Evolutionary conservation across 2,113 vertebrate genomes (phyloP).

Genomic region (Thunnus maccoyii): DNA sequence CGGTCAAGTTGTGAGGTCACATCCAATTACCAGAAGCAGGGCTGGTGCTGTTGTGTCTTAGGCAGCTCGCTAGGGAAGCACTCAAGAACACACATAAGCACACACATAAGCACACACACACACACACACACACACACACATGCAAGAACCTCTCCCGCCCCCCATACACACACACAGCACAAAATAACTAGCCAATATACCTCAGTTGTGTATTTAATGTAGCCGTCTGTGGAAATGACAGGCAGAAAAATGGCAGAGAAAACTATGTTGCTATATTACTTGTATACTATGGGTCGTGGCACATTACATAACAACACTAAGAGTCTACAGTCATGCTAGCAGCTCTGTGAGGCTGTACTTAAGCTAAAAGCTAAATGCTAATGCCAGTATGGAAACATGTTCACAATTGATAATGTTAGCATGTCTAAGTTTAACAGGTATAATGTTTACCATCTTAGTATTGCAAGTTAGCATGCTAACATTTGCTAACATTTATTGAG

Average conservation of each 20-base stretch:
- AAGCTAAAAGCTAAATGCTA: too few species aligned
- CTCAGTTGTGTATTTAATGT: slow-evolving; percentile 12
- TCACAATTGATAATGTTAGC: too few species aligned
- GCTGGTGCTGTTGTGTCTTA: slow-evolving; percentile 37
- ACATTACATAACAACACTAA: too few species aligned
- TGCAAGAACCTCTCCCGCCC: neutral
- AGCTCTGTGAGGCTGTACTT: too few species aligned
- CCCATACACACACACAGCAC: neutral
- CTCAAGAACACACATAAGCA: neutral
- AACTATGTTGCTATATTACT: neutral
- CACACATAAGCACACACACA: neutral
- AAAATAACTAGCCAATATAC: slow-evolving; percentile 8
- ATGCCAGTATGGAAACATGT: too few species aligned
- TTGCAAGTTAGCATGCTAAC: too few species aligned
- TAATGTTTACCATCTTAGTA: too few species aligned
- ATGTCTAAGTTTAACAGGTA: too few species aligned
- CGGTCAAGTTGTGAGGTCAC: slow-evolving; percentile 73
- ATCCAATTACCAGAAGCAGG: slow-evolving; percentile 67
- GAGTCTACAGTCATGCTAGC: too few species aligned
- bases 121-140: slow-evolving; percentile 26
- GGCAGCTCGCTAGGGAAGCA: slow-evolving; percentile 32
- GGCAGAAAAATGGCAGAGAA: neutral
- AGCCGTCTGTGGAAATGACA: slow-evolving; percentile 9
- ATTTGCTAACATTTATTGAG: too few species aligned
- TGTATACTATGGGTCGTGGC: neutral